Base-by-base conservation (phyloP, 2,797 vertebrate species). In the Macrochelys suwanniensis region DNA sequence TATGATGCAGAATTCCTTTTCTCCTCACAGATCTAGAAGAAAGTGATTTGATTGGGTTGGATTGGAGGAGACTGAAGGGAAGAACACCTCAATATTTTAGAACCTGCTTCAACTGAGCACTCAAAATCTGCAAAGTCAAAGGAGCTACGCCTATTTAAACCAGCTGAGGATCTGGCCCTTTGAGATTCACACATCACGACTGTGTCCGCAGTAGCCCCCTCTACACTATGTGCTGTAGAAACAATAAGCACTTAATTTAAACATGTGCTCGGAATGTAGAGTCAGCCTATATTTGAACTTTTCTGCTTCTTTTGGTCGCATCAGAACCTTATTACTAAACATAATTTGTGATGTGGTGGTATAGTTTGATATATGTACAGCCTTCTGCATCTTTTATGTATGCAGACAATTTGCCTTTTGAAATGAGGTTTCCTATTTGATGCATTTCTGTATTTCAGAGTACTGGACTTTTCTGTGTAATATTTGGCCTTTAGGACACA, bases 221-320 rank as follows among this genome's bases (percentile, higher is more conserved):
- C 33, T 5, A 15, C 33, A 5, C 26, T 0, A 7, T 31, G 28
- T 80, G 42, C 71, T 28, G 5, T 16, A 1, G 0, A 71, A 49
- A 10, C 54, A 17, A 11, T 1, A 0, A 21, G 25, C 37, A 56
- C 54, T 42, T 42, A 42, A 4, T 6, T 1, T 42, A 42, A 1
- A 8, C 50, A n/a, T 0, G n/a, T 28, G 5, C 7, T 45, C 6
- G 11, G 11, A 25, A 13, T 45, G 71, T 6, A 45, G 12, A 45
- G 71, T 4, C 0, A n/a, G 37, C 17, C 51, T 1, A 0, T 1
- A 49, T 57, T 6, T n/a, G 33, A 2, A 9, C 45, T 26, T 31
- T 4, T 1, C 11, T 12, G 28, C 54, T 26, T 82, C 25, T n/a
- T 71, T 71, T 3, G 0, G 11, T 4, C 1, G 0, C 3, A 37